Conservation (phyloP, 1,140 invertebrate species). For the Drosophila serrata region DNA sequence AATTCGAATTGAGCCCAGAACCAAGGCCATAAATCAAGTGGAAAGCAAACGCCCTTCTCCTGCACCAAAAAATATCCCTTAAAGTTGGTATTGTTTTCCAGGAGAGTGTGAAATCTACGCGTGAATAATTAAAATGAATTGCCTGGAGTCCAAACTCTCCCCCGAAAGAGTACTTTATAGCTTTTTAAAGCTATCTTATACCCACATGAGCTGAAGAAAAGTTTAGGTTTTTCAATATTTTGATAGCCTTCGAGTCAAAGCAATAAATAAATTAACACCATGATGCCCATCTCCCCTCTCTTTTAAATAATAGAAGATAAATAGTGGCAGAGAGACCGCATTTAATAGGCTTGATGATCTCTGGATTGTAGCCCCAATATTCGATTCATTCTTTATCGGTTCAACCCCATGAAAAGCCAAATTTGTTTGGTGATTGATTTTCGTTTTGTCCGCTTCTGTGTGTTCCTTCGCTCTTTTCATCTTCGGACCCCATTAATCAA, state of each 20-base stretch:
- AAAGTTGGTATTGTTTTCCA: conserved; percentile 41
- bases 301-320: conserved; percentile 26
- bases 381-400: conserved; percentile 12
- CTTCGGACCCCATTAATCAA: conserved; percentile 75
- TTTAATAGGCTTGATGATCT: conserved; percentile 63
- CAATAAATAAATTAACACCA: conserved; percentile 79
- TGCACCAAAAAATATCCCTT: conserved; percentile 6
- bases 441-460: conserved; percentile 22
- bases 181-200: conserved; percentile 68
- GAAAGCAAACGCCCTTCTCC: conserved; percentile 40
- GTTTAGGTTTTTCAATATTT: conserved; percentile 58
- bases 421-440: conserved; percentile 78
- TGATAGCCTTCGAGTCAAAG: conserved; percentile 63
- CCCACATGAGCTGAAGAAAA: conserved; percentile 21
- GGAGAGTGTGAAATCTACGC: conserved; percentile 71
- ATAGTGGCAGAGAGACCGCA: conserved; percentile 35
- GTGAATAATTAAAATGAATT: conserved; percentile 84
- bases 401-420: conserved; percentile 22
- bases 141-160: conserved; percentile 28
- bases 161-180: conserved; percentile 52
- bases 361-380: conserved; percentile 14
- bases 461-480: conserved; percentile 18
- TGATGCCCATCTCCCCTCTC: conserved; percentile 21
- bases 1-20: conserved; percentile 44
- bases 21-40: conserved; percentile 74